Evolutionary conservation across 2,797 vertebrate species (phyloP).

Genomic region (Salmo trutta): DNA sequence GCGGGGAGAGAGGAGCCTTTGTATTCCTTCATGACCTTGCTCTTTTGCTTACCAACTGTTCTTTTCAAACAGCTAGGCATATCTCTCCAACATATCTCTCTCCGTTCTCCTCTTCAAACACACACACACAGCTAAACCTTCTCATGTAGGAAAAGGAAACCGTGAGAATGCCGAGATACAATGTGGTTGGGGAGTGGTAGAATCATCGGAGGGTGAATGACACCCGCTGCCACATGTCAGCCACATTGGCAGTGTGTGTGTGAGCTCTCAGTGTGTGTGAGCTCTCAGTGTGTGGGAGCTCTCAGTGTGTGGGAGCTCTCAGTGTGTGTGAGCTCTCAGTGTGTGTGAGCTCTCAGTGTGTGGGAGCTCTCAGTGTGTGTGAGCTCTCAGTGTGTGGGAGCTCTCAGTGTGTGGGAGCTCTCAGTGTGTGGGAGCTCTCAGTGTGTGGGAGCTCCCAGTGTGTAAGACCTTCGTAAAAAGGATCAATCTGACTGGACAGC

Average conservation of each 20-base stretch:
- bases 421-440: no score
- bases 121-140: not conserved
- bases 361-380: no score
- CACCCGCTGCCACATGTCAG: not conserved
- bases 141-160: not conserved
- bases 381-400: not conserved
- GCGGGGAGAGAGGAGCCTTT: conserved; percentile 1
- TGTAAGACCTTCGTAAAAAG: not conserved
- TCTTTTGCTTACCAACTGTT: not conserved
- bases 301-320: no score
- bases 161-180: not conserved
- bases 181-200: not conserved
- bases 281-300: no score
- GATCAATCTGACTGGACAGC: not conserved
- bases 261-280: no score
- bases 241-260: not conserved
- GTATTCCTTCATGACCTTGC: conserved; percentile 37
- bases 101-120: conserved; percentile 30
- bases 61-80: not conserved
- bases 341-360: no score
- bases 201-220: not conserved
- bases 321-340: no score
- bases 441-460: no score
- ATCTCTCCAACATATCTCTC: not conserved
- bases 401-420: not conserved